Base-by-base conservation (phyloP, 2,888 invertebrate species). In the Melipona bicolor region DNA sequence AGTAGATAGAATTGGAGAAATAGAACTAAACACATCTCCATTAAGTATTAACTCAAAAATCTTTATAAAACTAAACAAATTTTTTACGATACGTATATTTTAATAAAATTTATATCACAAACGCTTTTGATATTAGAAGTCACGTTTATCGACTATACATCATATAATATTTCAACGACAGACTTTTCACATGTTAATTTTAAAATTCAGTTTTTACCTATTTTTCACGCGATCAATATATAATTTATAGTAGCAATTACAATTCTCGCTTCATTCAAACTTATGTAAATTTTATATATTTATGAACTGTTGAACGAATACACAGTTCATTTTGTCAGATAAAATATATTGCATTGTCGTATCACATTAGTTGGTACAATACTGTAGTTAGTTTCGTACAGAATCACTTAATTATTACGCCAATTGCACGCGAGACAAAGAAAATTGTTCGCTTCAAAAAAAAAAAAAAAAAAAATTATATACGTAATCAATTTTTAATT, bases 381-480 rank as follows among this genome's bases (percentile, higher is more conserved):
- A 61, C 61, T 27, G 27, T 17, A 19, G 19, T 61, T 59, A 59
- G 5, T 61, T 19, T 61, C 4, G 3, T 11, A 61, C 27, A 61
- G 2, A 61, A 61, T 61, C 24, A 19, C 61, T 27, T 85, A 85
- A 79, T 79, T 61, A 74, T 54, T 67, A 61, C 75, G 74, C 71
- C 76, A 61, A 81, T 79, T 76, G 27, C 36, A 59, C 43, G 56
- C 27, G 50, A 43, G 21, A 81, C 11, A 69, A 32, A 59, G 21
- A 6, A 43, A 13, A 21, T 21, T 15, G n/a, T 32, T 32, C 11
- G 52, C 21, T 69, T 24, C 32, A 6, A 11, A 52, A 32, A 21
- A 32, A 19, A 27, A 32, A 21, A 32, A 19, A 27, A 61, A 15
- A 32, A 4, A 19, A 24, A 61, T 24, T 9, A 19, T 24, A 19